Base-by-base conservation (phyloP, 2,888 invertebrate species). In the Acheta domesticus region DNA sequence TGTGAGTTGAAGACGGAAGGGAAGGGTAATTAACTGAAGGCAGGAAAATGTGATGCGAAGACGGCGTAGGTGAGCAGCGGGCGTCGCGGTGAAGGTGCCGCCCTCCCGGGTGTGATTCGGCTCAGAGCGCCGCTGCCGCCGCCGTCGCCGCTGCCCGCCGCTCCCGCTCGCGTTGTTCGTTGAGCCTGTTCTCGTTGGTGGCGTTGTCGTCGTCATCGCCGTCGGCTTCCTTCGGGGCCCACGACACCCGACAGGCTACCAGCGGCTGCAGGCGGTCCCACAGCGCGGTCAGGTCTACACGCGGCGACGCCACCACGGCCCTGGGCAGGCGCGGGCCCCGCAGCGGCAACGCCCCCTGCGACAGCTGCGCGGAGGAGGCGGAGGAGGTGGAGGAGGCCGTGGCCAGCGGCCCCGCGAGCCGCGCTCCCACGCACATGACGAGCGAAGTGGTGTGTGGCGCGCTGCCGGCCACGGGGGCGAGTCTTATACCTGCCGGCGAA, bases 191-290 rank as follows among this genome's bases (percentile, higher is more conserved):
- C 21, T 75, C 75, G 23, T 75, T 23, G 75, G 23, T n/a, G 23
- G 23, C 23, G 75, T 75, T 75, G 12, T 16, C 36, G 75, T n/a
- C 74, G 19, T 74, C n/a, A n/a, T n/a, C 23, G 75, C n/a, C 75
- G 75, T 21, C 75, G 75, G 23, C 75, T 12, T 20, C 75, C 23
- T 8, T 12, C 21, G 75, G 12, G 8, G 36, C 36, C 21, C 36
- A 36, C 11, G 21, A n/a, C 16, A 21, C 21, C 12, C 75, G 20
- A 2, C 23, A 19, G 12, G 75, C 21, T 36, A 75, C 36, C 75
- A 23, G 20, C 23, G 20, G 21, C 75, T 75, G 23, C 75, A 75
- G 36, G 21, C 16, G 23, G 23, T 16, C 23, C 75, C 75, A 75
- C n/a, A 23, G 23, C 75, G 36, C 23, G 75, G 16, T 2, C 75